These are phyloP conservation scores for Symphodus melops DNA, from an alignment of 2,113 vertebrate genomes.

Conservation along the genomic window DNA sequence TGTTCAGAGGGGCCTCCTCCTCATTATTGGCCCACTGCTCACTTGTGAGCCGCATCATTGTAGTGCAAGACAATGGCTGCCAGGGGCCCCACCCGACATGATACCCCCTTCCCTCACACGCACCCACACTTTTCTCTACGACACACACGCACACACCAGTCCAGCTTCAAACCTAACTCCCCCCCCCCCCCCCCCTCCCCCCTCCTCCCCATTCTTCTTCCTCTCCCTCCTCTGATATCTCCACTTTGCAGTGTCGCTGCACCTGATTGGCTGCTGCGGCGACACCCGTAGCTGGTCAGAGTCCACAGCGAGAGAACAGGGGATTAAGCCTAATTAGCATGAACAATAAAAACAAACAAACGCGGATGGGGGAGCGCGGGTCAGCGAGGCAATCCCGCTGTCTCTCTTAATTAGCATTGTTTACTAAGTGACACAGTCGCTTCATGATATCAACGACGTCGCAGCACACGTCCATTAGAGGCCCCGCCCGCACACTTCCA, in stretches of 20 bases:
- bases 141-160: conserved; percentile 25
- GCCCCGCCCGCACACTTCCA: not conserved
- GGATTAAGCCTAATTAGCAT: conserved; percentile 85
- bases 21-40: conserved; percentile 81
- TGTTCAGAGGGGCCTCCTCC: conserved; percentile 69
- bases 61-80: conserved; percentile 77
- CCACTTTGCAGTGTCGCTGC: conserved; percentile 29
- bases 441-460: conserved; percentile 35
- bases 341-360: conserved; percentile 83
- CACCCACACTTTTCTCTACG: not conserved
- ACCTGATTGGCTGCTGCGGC: conserved; percentile 57
- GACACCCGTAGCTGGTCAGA: conserved; percentile 55
- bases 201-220: too few species aligned
- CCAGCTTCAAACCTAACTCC: conserved; percentile 28
- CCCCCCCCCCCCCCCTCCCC: too few species aligned
- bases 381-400: conserved; percentile 72
- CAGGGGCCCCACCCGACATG: conserved; percentile 72
- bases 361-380: conserved; percentile 55
- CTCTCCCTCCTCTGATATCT: not conserved
- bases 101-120: conserved; percentile 30
- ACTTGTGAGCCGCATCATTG: conserved; percentile 80
- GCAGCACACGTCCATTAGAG: conserved; percentile 28
- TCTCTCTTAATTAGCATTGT: conserved; percentile 83
- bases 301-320: conserved; percentile 47
- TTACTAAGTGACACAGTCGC: conserved; percentile 76